Conservation (phyloP, 2,797 vertebrate species). For the Chaetodon trifasciatus region DNA sequence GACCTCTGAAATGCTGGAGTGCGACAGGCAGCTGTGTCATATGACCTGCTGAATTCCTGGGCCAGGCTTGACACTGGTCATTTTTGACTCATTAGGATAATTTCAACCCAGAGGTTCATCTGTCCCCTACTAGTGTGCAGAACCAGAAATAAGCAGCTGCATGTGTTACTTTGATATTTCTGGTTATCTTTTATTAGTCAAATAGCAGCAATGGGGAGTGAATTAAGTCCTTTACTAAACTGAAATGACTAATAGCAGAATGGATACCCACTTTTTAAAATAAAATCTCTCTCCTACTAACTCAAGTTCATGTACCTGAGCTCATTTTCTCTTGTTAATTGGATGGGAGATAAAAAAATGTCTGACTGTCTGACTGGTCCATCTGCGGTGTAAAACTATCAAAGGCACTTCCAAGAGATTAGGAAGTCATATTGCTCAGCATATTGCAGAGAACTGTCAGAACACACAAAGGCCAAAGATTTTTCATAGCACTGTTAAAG, state of each 20-base stretch:
- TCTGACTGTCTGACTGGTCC: not conserved
- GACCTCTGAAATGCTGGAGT: conserved; percentile 2
- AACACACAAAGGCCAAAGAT: conserved; percentile 42
- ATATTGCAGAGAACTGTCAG: conserved; percentile 12
- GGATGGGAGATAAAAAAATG: not conserved
- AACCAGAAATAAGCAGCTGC: not conserved
- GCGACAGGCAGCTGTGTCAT: not conserved
- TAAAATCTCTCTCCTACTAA: not conserved
- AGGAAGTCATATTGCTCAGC: conserved; percentile 23
- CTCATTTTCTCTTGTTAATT: not conserved
- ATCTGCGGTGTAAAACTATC: not conserved
- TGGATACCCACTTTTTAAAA: not conserved
- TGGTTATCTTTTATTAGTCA: not conserved
- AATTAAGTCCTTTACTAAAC: not conserved
- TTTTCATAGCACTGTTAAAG: conserved; percentile 40
- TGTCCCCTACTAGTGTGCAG: not conserved
- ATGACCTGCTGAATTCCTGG: conserved; percentile 1
- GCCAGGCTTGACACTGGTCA: not conserved
- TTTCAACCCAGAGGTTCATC: not conserved
- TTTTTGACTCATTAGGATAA: not conserved
- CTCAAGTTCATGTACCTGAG: not conserved
- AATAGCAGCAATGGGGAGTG: not conserved
- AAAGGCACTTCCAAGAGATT: conserved; percentile 12
- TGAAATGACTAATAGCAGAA: not conserved
- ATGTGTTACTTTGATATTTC: not conserved